Evolutionary conservation across 2,113 vertebrate species (phyloP), one percentile per base, ranked within the genome.

Genomic region (Pipra filicauda): DNA sequence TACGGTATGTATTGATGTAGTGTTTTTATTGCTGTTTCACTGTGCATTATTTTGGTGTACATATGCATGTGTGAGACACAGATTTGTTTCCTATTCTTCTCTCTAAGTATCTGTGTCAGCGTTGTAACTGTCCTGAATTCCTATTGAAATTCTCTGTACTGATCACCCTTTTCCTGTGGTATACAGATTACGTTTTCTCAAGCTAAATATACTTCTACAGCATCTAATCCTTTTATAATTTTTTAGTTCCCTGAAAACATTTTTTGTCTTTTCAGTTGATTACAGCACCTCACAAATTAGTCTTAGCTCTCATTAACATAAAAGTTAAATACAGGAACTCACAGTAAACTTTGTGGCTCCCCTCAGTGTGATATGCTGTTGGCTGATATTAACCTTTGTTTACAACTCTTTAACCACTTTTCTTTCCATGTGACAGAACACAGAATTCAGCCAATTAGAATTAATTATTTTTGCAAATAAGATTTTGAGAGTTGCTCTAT

Each of bases 401-500:
- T 96, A 84, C 61, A 84, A 72, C 79, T 83, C 79, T 95, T 94
- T 82, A 97, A 37, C 81, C 65, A 41, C 71, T 94, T 95, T 94
- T 88, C 75, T 33, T 96, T 96, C 82, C 85, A 44, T 81, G 75
- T 94, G 92, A 88, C 92, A 90, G 85, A 88, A 71, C 83, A 71
- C 8, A 0, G 30, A 66, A 93, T 70, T 95, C 88, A 94, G 57
- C 88, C 88, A 93, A 65, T 96, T 95, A 95, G 90, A 96, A 95
- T 96, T 94, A 95, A 94, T 95, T 64, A 64, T 41, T 64, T 94
- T 85, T 91, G 61, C 72, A 90, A 81, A 90, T 90, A 94, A 91
- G 72, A 77, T 91, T 93, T 92, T 48, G 80, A 91, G 88, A 86
- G 79, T 57, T 84, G 69, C 48, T 84, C 1, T 77, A 43, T 88